Base-by-base conservation (phyloP, 2,113 vertebrate species). In the Symphodus melops region DNA sequence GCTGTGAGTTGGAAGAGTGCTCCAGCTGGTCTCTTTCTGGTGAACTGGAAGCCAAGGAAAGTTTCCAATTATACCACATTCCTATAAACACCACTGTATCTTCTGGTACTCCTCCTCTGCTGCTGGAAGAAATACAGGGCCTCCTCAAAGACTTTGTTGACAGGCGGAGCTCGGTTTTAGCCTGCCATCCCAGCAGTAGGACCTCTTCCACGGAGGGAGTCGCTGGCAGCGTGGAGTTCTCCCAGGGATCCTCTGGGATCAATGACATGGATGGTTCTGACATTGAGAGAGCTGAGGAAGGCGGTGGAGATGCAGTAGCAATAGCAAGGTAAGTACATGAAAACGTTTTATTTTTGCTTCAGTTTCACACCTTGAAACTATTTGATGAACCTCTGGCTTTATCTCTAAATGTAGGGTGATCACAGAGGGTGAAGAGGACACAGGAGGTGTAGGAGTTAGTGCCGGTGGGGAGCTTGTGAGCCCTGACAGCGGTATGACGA, bases 191-290 rank as follows among this genome's bases (percentile, higher is more conserved):
- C 68, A 97, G 96, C 83, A 97, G 96, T 70, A 93, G 96, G 89
- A 98, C 96, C 0, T 98, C 97, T 36, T 98, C 97, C 65, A 98
- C 97, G 2, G 97, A 98, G 85, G 97, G 97, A 0, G 96, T 98
- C 80, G 97, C 96, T 48, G 97, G 97, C 78, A 98, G 97, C 3
- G 96, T 97, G 33, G 96, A 97, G 2, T 96, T 97, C 76, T 98
- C 97, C 49, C 97, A 98, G 86, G 97, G 96, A 13, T 98, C 97
- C 25, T 98, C 97, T 9, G 97, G 97, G 41, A 96, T 98, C 74
- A 94, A 94, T 88, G 97, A 98, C 77, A 92, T 98, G 68, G 96
- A 97, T 58, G 94, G 95, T 53, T 97, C 97, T 63, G 97, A 98
- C 83, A 69, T 93, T 58, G 97, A 98, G 70, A 83, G 91, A 77